These are phyloP conservation scores for Aphelinus certus DNA, from an alignment of 1,140 invertebrate species.

Conservation along the genomic window DNA sequence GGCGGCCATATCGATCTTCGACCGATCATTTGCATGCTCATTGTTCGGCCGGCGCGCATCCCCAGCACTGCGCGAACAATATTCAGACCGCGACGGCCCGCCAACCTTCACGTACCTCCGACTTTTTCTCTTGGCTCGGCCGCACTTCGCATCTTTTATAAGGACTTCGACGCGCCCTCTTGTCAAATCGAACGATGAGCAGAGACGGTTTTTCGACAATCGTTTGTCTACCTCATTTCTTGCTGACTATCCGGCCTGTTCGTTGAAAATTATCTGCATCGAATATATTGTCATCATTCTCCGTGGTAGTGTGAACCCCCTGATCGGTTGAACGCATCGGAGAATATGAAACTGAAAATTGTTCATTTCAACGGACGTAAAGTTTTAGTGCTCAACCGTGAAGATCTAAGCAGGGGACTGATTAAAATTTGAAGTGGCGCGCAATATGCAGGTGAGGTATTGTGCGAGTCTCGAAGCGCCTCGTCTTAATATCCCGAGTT, in stretches of 20 bases:
- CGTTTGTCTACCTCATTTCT: not conserved
- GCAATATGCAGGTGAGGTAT: slow-evolving; percentile 22
- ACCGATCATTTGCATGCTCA: slow-evolving; percentile 68
- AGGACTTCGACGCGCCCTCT: not conserved
- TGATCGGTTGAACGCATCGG: too few relatives aligned
- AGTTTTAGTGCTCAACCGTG: too few relatives aligned
- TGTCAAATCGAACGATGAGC: not conserved
- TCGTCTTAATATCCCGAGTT: slow-evolving; percentile 40
- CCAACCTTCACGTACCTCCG: slow-evolving; percentile 3
- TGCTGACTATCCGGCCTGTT: too few relatives aligned
- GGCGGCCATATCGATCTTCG: slow-evolving; percentile 66
- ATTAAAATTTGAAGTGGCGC: slow-evolving; percentile 26
- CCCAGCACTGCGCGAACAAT: slow-evolving; percentile 51
- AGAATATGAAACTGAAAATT: too few relatives aligned
- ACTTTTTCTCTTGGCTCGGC: slow-evolving; percentile 2
- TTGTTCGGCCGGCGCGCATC: slow-evolving; percentile 57
- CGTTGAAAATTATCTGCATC: too few relatives aligned
- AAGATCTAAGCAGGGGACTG: not conserved
- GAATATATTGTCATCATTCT: too few relatives aligned
- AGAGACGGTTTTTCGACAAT: slow-evolving; percentile 3
- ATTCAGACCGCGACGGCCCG: slow-evolving; percentile 20
- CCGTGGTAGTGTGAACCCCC: too few relatives aligned
- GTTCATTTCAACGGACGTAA: too few relatives aligned
- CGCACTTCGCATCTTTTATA: slow-evolving; percentile 11
- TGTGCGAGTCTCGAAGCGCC: not conserved